These are phyloP conservation scores for Paramormyrops kingsleyae DNA, from an alignment of 2,113 vertebrate genomes.

Conservation along the genomic window DNA sequence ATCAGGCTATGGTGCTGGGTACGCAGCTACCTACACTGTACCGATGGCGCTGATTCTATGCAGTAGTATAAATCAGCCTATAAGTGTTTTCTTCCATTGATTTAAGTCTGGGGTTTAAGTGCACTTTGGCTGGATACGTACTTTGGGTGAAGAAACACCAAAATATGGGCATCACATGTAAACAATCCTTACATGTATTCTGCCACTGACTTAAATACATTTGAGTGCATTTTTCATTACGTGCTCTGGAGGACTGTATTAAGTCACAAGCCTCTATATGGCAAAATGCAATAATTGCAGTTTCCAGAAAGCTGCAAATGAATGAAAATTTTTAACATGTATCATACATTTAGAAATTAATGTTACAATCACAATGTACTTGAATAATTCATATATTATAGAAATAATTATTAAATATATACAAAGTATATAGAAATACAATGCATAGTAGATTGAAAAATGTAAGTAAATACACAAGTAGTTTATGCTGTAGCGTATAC, in stretches of 20 bases:
- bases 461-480: neutral
- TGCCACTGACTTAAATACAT: neutral
- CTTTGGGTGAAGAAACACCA: neutral
- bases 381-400: neutral
- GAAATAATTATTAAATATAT: neutral
- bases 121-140: neutral
- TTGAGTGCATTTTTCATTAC: neutral
- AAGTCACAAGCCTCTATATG: neutral
- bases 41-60: neutral
- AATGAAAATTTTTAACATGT: neutral
- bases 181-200: neutral
- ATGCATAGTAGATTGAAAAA: neutral
- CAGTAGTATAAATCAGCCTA: neutral
- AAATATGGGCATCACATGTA: neutral
- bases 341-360: neutral
- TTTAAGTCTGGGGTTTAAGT: neutral
- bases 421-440: neutral
- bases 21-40: neutral
- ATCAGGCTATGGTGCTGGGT: neutral
- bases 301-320: neutral
- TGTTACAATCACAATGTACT: neutral
- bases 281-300: neutral
- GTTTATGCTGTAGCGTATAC: neutral
- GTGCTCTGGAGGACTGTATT: neutral
- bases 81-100: neutral